phyloP scores from a whole-genome alignment of 2,888 invertebrate genomes.

The Trypoxylon attenuatum region DNA sequence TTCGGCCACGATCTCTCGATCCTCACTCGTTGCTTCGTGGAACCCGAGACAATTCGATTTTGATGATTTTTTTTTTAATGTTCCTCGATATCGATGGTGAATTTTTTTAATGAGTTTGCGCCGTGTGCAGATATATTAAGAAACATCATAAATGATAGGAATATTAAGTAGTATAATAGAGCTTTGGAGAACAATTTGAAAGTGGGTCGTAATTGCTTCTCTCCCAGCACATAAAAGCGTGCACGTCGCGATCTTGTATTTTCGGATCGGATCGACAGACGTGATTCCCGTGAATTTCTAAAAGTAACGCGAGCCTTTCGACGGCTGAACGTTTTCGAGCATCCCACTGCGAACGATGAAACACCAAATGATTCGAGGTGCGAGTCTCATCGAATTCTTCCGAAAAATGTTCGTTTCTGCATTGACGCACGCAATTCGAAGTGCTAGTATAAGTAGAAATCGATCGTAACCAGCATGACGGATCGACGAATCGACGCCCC shows the following conservation, averaged over 20 bases:
- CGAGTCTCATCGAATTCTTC: background rate
- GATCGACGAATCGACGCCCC: slow-evolving; percentile 23
- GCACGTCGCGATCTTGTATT: slow-evolving; percentile 40
- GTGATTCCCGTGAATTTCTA: slow-evolving; percentile 53
- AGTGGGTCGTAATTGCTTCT: slow-evolving; percentile 45
- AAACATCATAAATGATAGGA: background rate
- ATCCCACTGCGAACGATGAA: no score
- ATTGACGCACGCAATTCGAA: background rate
- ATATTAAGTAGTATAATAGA: background rate
- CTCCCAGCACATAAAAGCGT: slow-evolving; percentile 14
- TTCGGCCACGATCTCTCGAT: slow-evolving; percentile 21
- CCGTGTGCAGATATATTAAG: no score
- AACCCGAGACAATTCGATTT: background rate
- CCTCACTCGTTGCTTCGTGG: slow-evolving; percentile 4
- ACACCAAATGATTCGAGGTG: background rate
- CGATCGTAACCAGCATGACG: slow-evolving; percentile 1
- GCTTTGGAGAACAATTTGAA: slow-evolving; percentile 23
- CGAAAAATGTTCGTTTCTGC: background rate
- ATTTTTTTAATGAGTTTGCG: background rate
- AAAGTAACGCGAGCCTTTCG: slow-evolving; percentile 51
- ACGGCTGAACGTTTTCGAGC: slow-evolving; percentile 20
- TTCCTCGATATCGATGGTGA: background rate
- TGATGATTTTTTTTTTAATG: background rate
- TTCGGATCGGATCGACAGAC: slow-evolving; percentile 53
- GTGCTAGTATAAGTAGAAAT: background rate